Evolutionary conservation across 2,113 vertebrate genomes (phyloP).

Genomic region (Miniopterus natalensis): DNA sequence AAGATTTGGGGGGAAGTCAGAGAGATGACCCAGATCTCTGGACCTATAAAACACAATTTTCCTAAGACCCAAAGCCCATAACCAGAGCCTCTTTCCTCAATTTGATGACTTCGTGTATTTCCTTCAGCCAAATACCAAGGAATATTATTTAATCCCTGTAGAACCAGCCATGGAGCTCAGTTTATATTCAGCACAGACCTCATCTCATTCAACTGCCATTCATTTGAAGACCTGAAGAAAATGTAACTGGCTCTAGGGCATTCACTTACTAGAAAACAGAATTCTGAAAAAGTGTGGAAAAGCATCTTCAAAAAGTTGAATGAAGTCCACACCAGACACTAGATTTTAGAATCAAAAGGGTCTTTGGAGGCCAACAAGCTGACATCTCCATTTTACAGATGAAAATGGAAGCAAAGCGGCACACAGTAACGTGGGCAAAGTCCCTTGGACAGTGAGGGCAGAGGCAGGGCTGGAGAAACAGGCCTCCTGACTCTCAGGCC

Average conservation of each 20-base stretch:
- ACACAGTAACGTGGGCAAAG: accelerated
- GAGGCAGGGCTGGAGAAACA: too few species aligned
- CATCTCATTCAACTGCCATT: neutral
- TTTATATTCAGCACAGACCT: neutral
- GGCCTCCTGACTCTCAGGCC: too few species aligned
- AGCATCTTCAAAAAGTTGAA: slow-evolving; percentile 21
- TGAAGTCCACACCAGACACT: neutral
- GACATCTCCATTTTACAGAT: neutral
- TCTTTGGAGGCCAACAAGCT: neutral
- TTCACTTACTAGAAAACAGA: slow-evolving; percentile 24
- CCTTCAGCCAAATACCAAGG: neutral
- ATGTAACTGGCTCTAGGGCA: neutral
- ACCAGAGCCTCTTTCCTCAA: neutral
- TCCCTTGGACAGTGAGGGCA: neutral
- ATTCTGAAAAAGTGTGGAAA: slow-evolving; percentile 42
- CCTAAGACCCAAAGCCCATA: neutral
- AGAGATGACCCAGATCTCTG: neutral
- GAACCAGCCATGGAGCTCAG: neutral
- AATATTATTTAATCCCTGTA: neutral
- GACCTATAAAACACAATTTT: neutral
- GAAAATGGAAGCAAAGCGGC: neutral
- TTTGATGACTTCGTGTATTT: slow-evolving; percentile 22
- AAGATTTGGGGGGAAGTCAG: neutral
- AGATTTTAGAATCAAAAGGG: neutral
- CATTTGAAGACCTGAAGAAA: neutral